Conservation (phyloP, 2,113 vertebrate species). For the Pitta sordida region DNA sequence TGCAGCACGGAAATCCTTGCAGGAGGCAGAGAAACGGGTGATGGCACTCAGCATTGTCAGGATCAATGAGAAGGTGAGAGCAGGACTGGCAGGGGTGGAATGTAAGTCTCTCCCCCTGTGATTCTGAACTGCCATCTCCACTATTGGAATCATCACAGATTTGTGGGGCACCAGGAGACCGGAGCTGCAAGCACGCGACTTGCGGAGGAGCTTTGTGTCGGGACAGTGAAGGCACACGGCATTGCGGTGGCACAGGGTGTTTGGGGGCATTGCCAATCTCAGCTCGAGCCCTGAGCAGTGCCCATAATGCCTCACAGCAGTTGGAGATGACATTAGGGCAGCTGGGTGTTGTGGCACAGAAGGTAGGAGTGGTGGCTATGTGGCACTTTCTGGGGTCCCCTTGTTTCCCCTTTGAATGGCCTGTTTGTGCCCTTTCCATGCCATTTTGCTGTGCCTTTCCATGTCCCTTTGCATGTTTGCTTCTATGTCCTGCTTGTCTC, state of each 20-base stretch:
- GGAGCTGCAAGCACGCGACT: slow-evolving; percentile 54
- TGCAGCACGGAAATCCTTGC: slow-evolving; percentile 70
- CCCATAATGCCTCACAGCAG: slow-evolving; percentile 55
- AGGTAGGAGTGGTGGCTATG: slow-evolving; percentile 64
- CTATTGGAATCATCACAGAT: neutral
- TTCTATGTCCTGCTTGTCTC: neutral
- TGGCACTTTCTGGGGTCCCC: neutral
- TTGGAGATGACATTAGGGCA: slow-evolving; percentile 69
- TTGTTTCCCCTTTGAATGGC: neutral
- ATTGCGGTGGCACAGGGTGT: slow-evolving; percentile 76
- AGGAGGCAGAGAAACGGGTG: slow-evolving; percentile 66
- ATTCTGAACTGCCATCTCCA: neutral
- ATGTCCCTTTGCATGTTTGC: no score
- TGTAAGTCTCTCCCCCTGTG: fast-evolving
- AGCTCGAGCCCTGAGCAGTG: slow-evolving; percentile 40
- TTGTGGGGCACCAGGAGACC: slow-evolving; percentile 37
- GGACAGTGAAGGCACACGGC: slow-evolving; percentile 51
- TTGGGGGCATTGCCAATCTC: slow-evolving; percentile 74
- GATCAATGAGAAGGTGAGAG: slow-evolving; percentile 61
- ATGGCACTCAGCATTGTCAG: slow-evolving; percentile 30
- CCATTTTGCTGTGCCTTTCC: neutral
- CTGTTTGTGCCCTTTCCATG: neutral
- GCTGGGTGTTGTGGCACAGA: slow-evolving; percentile 66
- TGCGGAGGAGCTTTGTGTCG: slow-evolving; percentile 83
- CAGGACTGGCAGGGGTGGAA: fast-evolving